phyloP scores from a whole-genome alignment of 2,888 invertebrate species.

The Atrina japonica region DNA sequence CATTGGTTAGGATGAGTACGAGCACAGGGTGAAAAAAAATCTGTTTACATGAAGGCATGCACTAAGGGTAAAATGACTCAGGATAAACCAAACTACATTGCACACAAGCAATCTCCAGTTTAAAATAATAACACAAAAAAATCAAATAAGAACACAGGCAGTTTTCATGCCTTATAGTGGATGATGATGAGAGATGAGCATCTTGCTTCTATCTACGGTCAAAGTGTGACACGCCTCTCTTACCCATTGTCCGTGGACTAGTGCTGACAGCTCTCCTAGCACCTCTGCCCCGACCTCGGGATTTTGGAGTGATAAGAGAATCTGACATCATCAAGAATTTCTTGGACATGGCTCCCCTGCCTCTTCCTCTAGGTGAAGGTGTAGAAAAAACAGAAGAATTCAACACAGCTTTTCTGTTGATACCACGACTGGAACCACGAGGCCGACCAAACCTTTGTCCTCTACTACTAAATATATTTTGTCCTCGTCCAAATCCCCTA shows the following conservation, averaged over 20 bases:
- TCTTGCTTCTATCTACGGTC: constrained; percentile 19
- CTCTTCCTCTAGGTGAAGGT: constrained; percentile 20
- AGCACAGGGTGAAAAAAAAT: too few relatives aligned
- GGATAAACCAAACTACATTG: constrained; percentile 5
- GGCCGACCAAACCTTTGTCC: constrained; percentile 20
- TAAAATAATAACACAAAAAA: too few relatives aligned
- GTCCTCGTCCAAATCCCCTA: constrained; percentile 17
- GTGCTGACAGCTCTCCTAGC: constrained; percentile 29
- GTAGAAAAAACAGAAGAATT: constrained; percentile 12
- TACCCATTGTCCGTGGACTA: constrained; percentile 25
- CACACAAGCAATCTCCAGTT: constrained; percentile 12
- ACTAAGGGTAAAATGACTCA: not conserved
- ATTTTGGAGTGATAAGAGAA: constrained; percentile 36
- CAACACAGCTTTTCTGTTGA: not conserved
- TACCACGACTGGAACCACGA: constrained; percentile 13
- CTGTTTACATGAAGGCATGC: constrained; percentile 8
- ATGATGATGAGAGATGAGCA: constrained; percentile 17
- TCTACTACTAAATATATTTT: constrained; percentile 9
- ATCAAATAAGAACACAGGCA: constrained; percentile 11
- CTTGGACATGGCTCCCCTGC: constrained; percentile 5
- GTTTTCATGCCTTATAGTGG: constrained; percentile 18
- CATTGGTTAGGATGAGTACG: not conserved
- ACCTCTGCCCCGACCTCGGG: constrained; percentile 47
- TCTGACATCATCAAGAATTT: not conserved
- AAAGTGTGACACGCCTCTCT: constrained; percentile 21